Evolutionary conservation across 2,888 invertebrate species (phyloP), one percentile per base, ranked within the genome.

Genomic region (Thymelicus acteon): DNA sequence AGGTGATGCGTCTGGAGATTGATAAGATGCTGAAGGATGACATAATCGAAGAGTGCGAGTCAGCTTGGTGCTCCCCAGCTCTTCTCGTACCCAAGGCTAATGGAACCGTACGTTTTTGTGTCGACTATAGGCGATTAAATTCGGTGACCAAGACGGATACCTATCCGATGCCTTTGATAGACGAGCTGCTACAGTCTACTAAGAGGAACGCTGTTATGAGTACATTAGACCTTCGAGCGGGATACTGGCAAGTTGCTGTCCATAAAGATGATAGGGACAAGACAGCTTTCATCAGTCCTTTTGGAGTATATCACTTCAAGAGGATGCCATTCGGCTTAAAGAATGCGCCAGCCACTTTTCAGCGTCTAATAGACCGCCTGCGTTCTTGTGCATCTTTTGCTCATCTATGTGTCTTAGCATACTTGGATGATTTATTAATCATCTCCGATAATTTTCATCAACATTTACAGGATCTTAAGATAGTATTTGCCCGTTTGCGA

Each of bases 111-210:
- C 72, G 85, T 12, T 71, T 86, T 37, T 84, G 86, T 70, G 77
- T 85, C 0, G 85, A 87, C 65, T 87, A 85, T 60, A 72, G 85
- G 0, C 73, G 64, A 12, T 48, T 78, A 1, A 76, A 78, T n/a
- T 60, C 71, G 2, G 52, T 78, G 2, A 80, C 77, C 1, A 75
- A 74, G 37, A 58, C 72, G 44, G 74, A 76, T 78, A 49, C 79
- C 69, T 89, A 87, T 58, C 85, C 85, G 0, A 66, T 88, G 13
- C 88, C 89, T 1, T 68, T 79, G 6, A 85, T 89, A 31, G 87
- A 88, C 65, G 87, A 89, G 19, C 70, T 86, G 37, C 65, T 89
- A 8, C 84, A 86, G 54, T 76, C 73, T 0, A 80, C 85, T 0
- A 82, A 80, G 67, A 73, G 71, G 7, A 74, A 76, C 5, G 72